phyloP scores from a whole-genome alignment of 2,888 invertebrate species.

The Ophion ventricosus region DNA sequence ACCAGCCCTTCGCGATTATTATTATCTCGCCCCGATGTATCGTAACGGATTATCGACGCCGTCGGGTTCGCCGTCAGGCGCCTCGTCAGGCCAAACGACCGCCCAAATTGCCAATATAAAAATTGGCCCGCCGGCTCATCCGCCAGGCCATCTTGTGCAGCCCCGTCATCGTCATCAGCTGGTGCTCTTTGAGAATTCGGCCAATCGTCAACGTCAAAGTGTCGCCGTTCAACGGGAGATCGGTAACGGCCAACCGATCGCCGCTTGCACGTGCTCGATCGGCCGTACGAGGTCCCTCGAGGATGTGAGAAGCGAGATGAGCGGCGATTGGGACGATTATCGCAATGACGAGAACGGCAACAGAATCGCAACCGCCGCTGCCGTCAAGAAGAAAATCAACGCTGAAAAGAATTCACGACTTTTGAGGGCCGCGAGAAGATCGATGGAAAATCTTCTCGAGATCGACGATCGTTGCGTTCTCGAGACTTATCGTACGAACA shows the following conservation, averaged over 20 bases:
- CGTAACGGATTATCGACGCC: conserved; percentile 87
- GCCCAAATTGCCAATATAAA: background rate
- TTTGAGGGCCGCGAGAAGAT: conserved; percentile 86
- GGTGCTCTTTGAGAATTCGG: conserved; percentile 78
- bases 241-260: conserved; percentile 65
- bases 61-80: conserved; percentile 67
- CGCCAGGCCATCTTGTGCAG: background rate
- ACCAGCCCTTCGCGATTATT: conserved; percentile 83
- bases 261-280: conserved; percentile 85
- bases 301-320: conserved; percentile 88
- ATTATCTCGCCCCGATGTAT: conserved; percentile 89
- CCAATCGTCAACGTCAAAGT: background rate
- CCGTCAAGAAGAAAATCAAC: conserved; percentile 75
- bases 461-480: conserved; percentile 72
- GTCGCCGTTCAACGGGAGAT: conserved; percentile 16
- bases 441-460: conserved; percentile 88
- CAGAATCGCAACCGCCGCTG: conserved; percentile 79
- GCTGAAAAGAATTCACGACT: conserved; percentile 82
- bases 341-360: conserved; percentile 87
- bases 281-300: conserved; percentile 89
- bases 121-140: background rate
- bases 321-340: conserved; percentile 86
- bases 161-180: conserved; percentile 72
- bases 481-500: conserved; percentile 63
- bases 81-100: conserved; percentile 64